These are phyloP conservation scores for Cavia aperea DNA, from an alignment of 2,113 vertebrate genomes.

Conservation along the genomic window DNA sequence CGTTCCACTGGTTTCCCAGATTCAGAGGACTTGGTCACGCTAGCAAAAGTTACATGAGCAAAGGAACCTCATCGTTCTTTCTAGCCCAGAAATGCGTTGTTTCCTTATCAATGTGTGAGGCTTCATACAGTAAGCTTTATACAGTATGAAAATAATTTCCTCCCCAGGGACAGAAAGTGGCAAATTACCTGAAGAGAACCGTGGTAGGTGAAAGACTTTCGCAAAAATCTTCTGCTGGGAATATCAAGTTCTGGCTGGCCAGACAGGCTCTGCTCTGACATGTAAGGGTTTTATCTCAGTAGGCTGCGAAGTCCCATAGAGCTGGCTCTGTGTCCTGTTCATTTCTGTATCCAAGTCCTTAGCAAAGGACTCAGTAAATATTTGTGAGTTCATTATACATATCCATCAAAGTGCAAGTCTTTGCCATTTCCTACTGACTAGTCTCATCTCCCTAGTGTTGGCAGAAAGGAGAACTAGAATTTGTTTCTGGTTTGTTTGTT, in stretches of 20 bases:
- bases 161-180: constrained; percentile 11
- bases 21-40: background rate
- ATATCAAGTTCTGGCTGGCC: background rate
- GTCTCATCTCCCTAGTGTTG: background rate
- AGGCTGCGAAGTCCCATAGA: background rate
- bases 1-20: background rate
- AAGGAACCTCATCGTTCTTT: background rate
- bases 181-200: background rate
- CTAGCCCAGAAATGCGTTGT: background rate
- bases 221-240: background rate
- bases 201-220: constrained; percentile 18
- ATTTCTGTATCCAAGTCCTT: background rate
- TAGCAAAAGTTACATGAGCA: background rate
- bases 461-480: background rate
- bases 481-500: background rate
- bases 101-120: background rate
- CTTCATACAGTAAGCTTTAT: background rate
- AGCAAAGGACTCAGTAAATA: background rate
- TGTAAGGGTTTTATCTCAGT: background rate
- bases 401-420: background rate
- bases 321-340: background rate
- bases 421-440: background rate
- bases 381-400: background rate
- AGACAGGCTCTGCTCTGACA: background rate
- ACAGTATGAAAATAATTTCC: constrained; percentile 14